These are phyloP conservation scores for Sycophila sp. DNA, from an alignment of 1,140 invertebrate genomes.

Conservation along the genomic window DNA sequence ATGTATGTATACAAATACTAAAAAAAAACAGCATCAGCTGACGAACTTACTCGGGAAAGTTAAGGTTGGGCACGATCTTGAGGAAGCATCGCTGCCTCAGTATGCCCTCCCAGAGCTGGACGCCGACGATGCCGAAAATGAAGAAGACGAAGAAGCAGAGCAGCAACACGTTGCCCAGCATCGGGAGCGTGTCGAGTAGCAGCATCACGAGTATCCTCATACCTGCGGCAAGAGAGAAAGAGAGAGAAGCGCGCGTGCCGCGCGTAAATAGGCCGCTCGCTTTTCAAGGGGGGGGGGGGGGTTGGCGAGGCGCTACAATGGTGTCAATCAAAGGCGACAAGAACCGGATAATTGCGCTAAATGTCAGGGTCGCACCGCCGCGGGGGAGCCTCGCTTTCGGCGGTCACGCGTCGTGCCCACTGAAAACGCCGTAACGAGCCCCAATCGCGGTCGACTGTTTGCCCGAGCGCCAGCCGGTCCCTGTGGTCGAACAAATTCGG, in stretches of 20 bases:
- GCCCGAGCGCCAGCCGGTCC: no score
- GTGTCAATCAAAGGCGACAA: conserved; percentile 32
- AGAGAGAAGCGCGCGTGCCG: not conserved
- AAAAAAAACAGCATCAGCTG: not conserved
- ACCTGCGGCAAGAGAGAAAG: conserved; percentile 72
- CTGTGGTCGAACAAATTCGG: no score
- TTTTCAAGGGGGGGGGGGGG: no score
- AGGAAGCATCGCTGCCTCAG: conserved; percentile 93
- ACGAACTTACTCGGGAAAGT: conserved; percentile 78
- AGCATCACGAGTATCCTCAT: conserved; percentile 99
- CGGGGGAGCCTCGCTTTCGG: no score
- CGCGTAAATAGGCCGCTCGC: conserved; percentile 32
- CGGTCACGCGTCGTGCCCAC: no score
- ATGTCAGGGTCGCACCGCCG: conserved; percentile 18
- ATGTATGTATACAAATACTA: not conserved
- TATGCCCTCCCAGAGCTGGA: conserved; percentile 98
- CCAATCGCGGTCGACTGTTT: no score
- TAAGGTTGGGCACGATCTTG: conserved; percentile 73
- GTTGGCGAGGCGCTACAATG: not conserved
- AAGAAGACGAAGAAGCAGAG: conserved; percentile 99
- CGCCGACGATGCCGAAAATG: conserved; percentile 99
- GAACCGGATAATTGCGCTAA: conserved; percentile 13
- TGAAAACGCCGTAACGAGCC: no score
- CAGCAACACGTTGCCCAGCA: conserved; percentile 98
- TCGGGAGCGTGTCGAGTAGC: conserved; percentile 97